Base-by-base conservation (phyloP, 2,113 vertebrate species). In the Neodontobutis hainanensis region DNA sequence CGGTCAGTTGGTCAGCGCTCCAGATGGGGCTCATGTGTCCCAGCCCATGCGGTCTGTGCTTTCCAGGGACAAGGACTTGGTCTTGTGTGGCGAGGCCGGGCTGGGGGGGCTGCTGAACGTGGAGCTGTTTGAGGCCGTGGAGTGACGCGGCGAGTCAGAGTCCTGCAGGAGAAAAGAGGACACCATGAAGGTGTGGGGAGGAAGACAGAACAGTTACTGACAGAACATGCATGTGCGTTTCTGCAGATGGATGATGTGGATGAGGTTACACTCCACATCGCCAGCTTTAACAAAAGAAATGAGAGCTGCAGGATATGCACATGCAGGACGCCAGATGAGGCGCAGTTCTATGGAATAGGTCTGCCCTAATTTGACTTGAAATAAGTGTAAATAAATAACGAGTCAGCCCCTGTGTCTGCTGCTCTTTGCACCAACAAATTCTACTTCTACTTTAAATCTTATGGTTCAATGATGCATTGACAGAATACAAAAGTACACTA, bases 61-160 rank as follows among this genome's bases (percentile, higher is more conserved):
- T 94, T 98, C 97, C 89, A 99, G 82, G 36, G 96, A 97, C 75
- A 98, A 94, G 87, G 95, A 96, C 94, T 97, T 97, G 91, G 96
- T 95, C 91, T 98, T 98, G 90, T 95, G 95, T 61, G 97, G 97
- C 40, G 97, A 98, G 68, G 94, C 89, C 0, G 97, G 97, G 85
- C 97, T 99, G 46, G 97, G 96, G 5, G 97, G 97, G 89, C 97
- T 98, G 94, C 97, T 99, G 92, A 99, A 95, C 90, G 97, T 98
- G 86, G 97, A 99, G 88, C 97, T 99, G 93, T 98, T 99, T 3
- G 97, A 99, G 62, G 97, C 97, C 0, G 96, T 98, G 50, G 97
- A 99, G 87, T 98, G 97, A 68, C 97, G 93, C 0, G 97, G 97
- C 40, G 97, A 99, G 79, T 98, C 97, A 0, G 97, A 99, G 88